phyloP scores from a whole-genome alignment of 2,113 vertebrate genomes.

The Trochalopteron elliotii region DNA sequence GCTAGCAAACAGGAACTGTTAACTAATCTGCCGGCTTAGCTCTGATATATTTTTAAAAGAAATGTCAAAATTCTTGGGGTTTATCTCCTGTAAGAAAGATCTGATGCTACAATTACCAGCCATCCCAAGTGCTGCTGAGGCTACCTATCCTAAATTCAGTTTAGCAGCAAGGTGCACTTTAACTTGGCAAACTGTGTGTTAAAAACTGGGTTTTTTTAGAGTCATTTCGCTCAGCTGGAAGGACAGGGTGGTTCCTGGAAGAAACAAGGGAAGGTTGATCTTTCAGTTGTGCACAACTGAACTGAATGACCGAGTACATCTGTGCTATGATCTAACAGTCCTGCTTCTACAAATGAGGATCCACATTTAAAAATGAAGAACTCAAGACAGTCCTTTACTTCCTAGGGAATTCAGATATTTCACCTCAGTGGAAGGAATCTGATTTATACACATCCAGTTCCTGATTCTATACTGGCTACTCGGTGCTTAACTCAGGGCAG shows the following conservation, averaged over 20 bases:
- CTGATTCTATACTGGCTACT: not conserved
- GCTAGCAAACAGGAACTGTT: constrained; percentile 1
- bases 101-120: not conserved
- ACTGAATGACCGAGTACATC: accelerated
- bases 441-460: not conserved
- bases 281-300: not conserved
- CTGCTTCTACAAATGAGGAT: not conserved
- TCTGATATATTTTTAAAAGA: not conserved
- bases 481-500: not conserved
- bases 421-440: not conserved
- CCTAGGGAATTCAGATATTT: not conserved
- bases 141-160: not conserved
- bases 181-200: not conserved
- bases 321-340: not conserved
- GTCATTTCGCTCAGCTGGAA: not conserved
- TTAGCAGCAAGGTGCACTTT: not conserved
- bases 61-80: not conserved
- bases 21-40: not conserved
- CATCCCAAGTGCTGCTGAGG: not conserved
- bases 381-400: not conserved
- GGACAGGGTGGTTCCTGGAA: not conserved
- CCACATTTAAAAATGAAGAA: not conserved
- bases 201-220: not conserved
- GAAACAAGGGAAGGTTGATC: not conserved
- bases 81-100: not conserved